These are phyloP conservation scores for Fissipunctia ypsillon DNA, from an alignment of 2,888 invertebrate species.

Conservation along the genomic window DNA sequence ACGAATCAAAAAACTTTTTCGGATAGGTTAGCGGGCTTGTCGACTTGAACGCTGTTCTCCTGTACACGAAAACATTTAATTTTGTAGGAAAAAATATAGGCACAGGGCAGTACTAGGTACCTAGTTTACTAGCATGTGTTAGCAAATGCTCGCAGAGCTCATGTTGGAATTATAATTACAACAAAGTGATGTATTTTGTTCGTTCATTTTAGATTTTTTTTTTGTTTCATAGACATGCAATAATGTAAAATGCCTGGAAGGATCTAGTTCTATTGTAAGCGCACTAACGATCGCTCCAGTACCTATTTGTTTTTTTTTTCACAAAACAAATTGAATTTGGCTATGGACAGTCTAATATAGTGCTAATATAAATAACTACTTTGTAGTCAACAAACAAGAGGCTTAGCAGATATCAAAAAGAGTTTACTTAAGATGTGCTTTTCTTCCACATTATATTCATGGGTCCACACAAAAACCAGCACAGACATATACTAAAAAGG, in stretches of 20 bases:
- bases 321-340: too few relatives aligned
- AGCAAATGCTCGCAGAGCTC: constrained; percentile 18
- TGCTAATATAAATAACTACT: too few relatives aligned
- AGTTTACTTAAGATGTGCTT: too few relatives aligned
- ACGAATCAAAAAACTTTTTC: background rate
- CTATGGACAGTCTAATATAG: background rate
- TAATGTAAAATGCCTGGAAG: background rate
- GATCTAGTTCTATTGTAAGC: background rate
- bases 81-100: background rate
- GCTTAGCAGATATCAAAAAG: too few relatives aligned
- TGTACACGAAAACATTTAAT: background rate
- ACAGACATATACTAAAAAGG: background rate
- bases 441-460: background rate
- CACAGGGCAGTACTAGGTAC: background rate
- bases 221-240: constrained; percentile 28
- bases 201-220: constrained; percentile 1
- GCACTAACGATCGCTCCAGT: too few relatives aligned
- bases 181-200: constrained; percentile 32
- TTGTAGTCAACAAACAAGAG: background rate
- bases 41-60: background rate
- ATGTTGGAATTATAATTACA: constrained; percentile 47
- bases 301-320: background rate
- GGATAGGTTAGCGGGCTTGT: background rate
- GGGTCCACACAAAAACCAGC: background rate
- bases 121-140: background rate